Evolutionary conservation across 2,113 vertebrate species (phyloP), one percentile per base, ranked within the genome.

Genomic region (Eublepharis macularius): DNA sequence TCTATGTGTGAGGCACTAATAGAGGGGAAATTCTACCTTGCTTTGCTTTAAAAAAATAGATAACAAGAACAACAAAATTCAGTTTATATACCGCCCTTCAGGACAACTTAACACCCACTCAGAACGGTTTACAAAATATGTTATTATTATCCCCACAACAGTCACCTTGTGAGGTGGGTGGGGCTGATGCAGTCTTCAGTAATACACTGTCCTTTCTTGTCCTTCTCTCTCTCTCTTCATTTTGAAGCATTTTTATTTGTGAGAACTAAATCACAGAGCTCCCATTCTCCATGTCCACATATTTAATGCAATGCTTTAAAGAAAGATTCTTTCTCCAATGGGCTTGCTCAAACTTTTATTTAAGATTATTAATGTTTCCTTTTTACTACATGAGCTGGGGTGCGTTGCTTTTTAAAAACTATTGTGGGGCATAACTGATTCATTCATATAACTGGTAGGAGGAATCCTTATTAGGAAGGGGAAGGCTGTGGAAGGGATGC

Each of bases 11-110:
- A 34, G 93, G 90, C 91, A 88, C 87, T 80, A 89, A 93, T 94
- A 94, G 93, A 93, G 92, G 94, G 89, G 94, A 94, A 94, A 85
- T 91, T 92, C 90, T 94, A 90, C 92, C 93, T 92, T 94, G 80
- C 83, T 39, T 88, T 84, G 80, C 83, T 89, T 86, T 92, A 91
- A 93, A 93, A 94, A 93, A 43, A 10, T 17, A 54, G 16, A 51
- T 14, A n/a, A n/a, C n/a, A n/a, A n/a, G n/a, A n/a, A n/a, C n/a
- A n/a, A n/a, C n/a, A n/a, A n/a, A n/a, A n/a, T n/a, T n/a, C n/a
- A n/a, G n/a, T n/a, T n/a, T n/a, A n/a, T n/a, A n/a, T n/a, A n/a
- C n/a, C n/a, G n/a, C n/a, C n/a, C n/a, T n/a, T n/a, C n/a, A n/a
- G n/a, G n/a, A n/a, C n/a, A n/a, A n/a, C n/a, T n/a, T n/a, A n/a